Percentiles rank a stretch among this genome's conserved stretches.
phyloP scores from a whole-genome alignment of 2,888 invertebrate genomes.

The Nomada ruficornis region DNA sequence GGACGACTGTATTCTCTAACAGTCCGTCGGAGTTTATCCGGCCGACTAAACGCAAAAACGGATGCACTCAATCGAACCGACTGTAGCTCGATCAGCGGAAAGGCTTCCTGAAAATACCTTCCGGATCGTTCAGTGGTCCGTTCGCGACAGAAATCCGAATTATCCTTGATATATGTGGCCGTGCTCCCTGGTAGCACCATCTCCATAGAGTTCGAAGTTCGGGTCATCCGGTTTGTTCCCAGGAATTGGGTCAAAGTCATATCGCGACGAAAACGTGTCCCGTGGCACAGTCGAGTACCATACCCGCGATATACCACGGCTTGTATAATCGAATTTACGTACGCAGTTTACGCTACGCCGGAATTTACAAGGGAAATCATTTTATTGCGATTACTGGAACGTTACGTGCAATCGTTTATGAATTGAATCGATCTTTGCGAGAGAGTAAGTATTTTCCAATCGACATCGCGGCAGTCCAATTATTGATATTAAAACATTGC shows the following conservation, averaged over 20 bases:
- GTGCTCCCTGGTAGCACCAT: too few species aligned
- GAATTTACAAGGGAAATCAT: too few species aligned
- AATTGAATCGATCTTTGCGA: too few species aligned
- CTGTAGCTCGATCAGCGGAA: neutral
- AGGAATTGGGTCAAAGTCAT: slow-evolving; percentile 43
- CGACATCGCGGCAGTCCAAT: too few species aligned
- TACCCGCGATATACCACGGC: slow-evolving; percentile 36
- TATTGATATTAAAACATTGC: too few species aligned
- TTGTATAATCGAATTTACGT: slow-evolving; percentile 52
- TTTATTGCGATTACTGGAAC: too few species aligned
- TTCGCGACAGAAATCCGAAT: neutral
- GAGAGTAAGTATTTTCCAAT: too few species aligned
- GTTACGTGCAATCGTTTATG: too few species aligned
- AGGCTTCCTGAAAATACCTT: neutral
- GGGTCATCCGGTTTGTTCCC: neutral
- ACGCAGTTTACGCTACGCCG: too few species aligned
- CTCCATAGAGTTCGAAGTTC: neutral
- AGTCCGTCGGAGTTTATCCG: neutral
- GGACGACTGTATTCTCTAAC: neutral
- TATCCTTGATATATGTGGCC: neutral
- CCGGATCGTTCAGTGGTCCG: neutral
- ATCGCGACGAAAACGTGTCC: slow-evolving; percentile 44
- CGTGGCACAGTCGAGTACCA: slow-evolving; percentile 50
- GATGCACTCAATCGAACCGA: neutral
- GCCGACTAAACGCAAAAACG: neutral